Evolutionary conservation across 2,797 vertebrate genomes (phyloP), one percentile per base, ranked within the genome.

Genomic region (Fratercula arctica): DNA sequence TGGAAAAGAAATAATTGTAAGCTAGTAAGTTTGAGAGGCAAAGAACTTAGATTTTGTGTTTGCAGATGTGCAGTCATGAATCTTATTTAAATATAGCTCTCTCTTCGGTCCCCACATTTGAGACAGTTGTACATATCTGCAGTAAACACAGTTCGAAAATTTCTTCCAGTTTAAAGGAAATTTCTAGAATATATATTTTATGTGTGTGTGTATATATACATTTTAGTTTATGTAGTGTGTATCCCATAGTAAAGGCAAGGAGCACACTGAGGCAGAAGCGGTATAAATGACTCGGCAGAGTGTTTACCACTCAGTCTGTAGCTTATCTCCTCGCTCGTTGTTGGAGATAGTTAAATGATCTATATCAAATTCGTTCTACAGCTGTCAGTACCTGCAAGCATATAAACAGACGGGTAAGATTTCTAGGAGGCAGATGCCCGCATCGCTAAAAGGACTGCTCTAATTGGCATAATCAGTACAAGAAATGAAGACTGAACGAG

Each of bases 391-490:
- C 67, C 80, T 95, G 85, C 70, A 89, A 83, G 78, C 39, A 1
- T 39, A 64, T 85, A 74, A 90, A 91, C 48, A 86, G 53, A 21
- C 29, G 56, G 90, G 67, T 96, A 87, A 63, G 56, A 85, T 87
- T 90, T 94, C 93, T 78, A 41, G 45, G 53, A 78, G 77, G 39
- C 82, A 85, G 91, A 81, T 92, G 87, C 75, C 75, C 0, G 0
- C 69, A 45, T 87, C 1, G 0, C 53, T 77, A 45, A 85, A 85
- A 90, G 57, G 37, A 68, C 63, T 77, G 16, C 37, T 85, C 29
- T 93, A 90, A 93, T 77, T 90, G 81, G 17, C 41, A 39, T 90
- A 67, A 95, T 94, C 63, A 90, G 64, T 76, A 72, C 56, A 72
- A 79, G 81, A 93, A 91, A 95, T 69, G 53, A 90, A 90, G 77